Evolutionary conservation across 2,113 vertebrate species (phyloP).

Genomic region (Melanerpes aurifrons): DNA sequence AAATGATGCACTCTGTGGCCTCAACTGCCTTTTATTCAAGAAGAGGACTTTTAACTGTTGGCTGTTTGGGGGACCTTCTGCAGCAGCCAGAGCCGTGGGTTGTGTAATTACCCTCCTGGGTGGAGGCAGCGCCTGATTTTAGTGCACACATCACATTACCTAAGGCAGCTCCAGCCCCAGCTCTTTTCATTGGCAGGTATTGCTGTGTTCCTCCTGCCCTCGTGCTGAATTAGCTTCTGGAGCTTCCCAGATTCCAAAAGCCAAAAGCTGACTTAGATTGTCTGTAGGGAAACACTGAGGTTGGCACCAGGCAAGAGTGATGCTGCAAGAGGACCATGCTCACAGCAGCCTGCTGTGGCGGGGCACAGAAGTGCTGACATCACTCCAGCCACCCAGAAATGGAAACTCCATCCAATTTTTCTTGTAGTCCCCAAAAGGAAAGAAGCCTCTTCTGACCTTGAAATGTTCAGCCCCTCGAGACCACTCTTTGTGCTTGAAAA

Average conservation of each 20-base stretch:
- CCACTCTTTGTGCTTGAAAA: not conserved
- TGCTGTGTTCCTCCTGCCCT: not conserved
- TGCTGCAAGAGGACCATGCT: not conserved
- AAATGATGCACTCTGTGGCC: not conserved
- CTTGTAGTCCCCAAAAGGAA: not conserved
- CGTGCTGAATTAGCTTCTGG: not conserved
- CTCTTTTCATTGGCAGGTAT: rapidly evolving
- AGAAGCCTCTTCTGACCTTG: not conserved
- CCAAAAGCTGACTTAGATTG: not conserved
- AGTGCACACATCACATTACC: not conserved
- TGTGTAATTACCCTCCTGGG: not conserved
- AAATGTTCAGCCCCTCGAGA: not conserved
- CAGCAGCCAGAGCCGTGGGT: not conserved
- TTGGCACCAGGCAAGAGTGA: not conserved
- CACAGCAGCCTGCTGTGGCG: not conserved
- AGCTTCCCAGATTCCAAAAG: not conserved
- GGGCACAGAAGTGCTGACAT: not conserved
- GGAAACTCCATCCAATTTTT: not conserved
- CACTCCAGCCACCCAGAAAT: not conserved
- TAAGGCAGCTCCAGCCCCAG: not conserved
- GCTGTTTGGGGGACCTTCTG: not conserved
- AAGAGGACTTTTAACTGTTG: not conserved
- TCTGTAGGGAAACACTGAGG: not conserved
- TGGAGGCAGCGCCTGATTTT: not conserved
- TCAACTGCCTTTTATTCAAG: not conserved